Percentiles rank a stretch among this genome's conserved stretches.
Conservation (phyloP, 2,888 invertebrate genomes). For the Aporophyla nigra region DNA sequence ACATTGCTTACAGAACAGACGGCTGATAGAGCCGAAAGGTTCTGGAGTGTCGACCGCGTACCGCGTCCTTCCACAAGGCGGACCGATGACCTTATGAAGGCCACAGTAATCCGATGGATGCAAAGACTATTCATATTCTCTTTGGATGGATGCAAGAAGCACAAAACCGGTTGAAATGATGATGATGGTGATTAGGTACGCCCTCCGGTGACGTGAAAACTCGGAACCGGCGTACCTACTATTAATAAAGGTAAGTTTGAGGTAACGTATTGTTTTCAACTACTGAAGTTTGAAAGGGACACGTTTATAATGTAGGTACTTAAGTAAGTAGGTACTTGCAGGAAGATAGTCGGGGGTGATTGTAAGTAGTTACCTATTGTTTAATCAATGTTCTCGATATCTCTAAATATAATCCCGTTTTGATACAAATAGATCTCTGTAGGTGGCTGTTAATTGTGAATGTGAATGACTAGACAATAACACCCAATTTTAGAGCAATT, state of each 20-base stretch:
- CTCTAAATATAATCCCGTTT: slow-evolving; percentile 5
- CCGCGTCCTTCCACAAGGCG: too few species aligned
- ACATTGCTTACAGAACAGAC: too few species aligned
- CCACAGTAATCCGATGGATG: too few species aligned
- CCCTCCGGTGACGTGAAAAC: not conserved
- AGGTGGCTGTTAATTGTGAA: not conserved
- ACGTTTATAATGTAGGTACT: slow-evolving; percentile 7
- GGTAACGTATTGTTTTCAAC: slow-evolving; percentile 41
- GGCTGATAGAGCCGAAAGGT: too few species aligned
- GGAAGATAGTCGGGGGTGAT: slow-evolving; percentile 5
- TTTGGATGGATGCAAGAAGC: too few species aligned
- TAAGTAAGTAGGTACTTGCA: slow-evolving; percentile 3
- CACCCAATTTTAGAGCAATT: not conserved
- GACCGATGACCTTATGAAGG: too few species aligned
- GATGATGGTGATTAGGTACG: too few species aligned
- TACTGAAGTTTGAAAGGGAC: slow-evolving; percentile 31
- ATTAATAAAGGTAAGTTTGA: slow-evolving; percentile 40
- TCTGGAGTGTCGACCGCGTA: too few species aligned
- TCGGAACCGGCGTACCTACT: slow-evolving; percentile 13
- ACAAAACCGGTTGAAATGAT: too few species aligned
- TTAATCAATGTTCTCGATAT: not conserved
- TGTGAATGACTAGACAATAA: not conserved
- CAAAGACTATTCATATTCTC: too few species aligned
- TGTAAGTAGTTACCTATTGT: slow-evolving; percentile 4
- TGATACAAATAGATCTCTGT: not conserved